phyloP scores from a whole-genome alignment of 2,113 vertebrate species.

The Canis aureus region DNA sequence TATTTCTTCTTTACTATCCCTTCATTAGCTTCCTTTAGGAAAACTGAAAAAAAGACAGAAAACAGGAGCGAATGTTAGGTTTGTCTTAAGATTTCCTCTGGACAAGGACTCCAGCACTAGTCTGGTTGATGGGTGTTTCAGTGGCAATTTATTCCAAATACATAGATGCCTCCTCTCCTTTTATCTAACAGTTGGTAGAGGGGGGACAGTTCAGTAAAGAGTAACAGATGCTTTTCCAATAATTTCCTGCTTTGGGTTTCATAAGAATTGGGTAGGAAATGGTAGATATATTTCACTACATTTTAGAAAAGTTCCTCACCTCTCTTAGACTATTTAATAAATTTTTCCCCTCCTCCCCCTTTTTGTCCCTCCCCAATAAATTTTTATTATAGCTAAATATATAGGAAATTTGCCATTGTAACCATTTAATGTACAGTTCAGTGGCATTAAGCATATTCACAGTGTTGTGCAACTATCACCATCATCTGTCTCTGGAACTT shows the following conservation, averaged over 20 bases:
- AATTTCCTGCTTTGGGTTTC: slow-evolving; percentile 14
- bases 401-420: not conserved
- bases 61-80: not conserved
- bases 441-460: not conserved
- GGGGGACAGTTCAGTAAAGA: not conserved
- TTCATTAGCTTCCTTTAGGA: not conserved
- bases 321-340: not conserved
- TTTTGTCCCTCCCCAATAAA: not conserved
- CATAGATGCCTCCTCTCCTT: not conserved
- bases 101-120: not conserved
- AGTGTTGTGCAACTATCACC: not conserved
- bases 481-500: not conserved
- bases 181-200: not conserved
- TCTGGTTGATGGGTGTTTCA: not conserved
- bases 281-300: not conserved
- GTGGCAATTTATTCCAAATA: slow-evolving; percentile 50
- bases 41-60: not conserved
- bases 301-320: not conserved
- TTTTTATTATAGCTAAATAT: not conserved
- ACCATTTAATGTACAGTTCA: not conserved
- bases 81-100: not conserved
- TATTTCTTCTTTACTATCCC: not conserved
- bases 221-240: slow-evolving; percentile 7
- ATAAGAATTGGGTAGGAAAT: slow-evolving; percentile 33
- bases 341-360: no score